Conservation (phyloP, 2,888 invertebrate species). For the Diarsia mendica region DNA sequence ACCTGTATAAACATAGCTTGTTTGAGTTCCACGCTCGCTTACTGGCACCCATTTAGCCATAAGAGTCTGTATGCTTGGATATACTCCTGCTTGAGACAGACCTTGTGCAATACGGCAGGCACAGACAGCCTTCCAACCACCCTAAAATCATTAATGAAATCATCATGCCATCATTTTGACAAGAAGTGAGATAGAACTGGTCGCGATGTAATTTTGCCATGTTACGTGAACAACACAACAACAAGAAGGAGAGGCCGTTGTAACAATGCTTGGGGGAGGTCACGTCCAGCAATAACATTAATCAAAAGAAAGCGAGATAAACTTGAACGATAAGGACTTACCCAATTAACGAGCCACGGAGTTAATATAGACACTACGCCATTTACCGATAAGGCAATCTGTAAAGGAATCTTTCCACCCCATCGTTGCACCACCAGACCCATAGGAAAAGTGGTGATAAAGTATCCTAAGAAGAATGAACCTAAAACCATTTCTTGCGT, state of each 20-base stretch:
- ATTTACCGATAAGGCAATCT: conserved; percentile 79
- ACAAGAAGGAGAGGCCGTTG: neutral
- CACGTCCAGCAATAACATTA: neutral
- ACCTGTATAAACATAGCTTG: conserved; percentile 88
- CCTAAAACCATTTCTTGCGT: conserved; percentile 82
- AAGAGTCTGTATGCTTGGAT: conserved; percentile 92
- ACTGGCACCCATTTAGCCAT: conserved; percentile 93
- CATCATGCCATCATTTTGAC: neutral
- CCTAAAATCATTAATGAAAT: conserved; percentile 78
- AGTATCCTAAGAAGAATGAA: conserved; percentile 89
- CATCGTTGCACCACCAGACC: conserved; percentile 90
- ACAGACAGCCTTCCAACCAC: conserved; percentile 91
- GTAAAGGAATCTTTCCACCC: conserved; percentile 91
- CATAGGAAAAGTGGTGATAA: conserved; percentile 87
- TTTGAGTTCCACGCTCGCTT: conserved; percentile 90
- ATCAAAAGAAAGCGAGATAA: neutral
- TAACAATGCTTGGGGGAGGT: neutral
- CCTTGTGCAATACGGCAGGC: conserved; percentile 93
- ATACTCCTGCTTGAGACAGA: conserved; percentile 92
- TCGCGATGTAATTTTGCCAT: too few species aligned
- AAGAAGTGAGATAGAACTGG: neutral
- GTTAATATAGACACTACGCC: conserved; percentile 73
- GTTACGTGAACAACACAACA: neutral
- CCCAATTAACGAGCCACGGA: conserved; percentile 77
- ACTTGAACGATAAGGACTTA: conserved; percentile 48